Evolutionary conservation across 2,888 invertebrate species (phyloP).

Genomic region (Pterostichus niger): DNA sequence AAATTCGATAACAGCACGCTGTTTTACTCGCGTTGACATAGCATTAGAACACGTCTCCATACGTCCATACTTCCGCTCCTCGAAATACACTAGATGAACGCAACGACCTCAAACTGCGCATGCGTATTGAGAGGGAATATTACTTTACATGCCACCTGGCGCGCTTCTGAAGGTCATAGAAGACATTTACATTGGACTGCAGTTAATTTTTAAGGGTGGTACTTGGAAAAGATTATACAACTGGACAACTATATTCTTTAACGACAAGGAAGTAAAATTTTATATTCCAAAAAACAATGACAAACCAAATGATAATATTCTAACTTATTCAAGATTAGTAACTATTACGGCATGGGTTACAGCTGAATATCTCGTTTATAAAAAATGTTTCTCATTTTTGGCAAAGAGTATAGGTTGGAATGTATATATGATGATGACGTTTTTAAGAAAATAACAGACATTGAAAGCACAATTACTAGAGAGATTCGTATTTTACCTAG

Average conservation of each 20-base stretch:
- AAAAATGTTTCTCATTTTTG: not conserved
- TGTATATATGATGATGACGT: not conserved
- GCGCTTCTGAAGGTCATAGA: too few relatives aligned
- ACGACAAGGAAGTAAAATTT: not conserved
- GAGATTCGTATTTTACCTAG: not conserved
- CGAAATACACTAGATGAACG: too few relatives aligned
- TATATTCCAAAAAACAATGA: slow-evolving; percentile 13
- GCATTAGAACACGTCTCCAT: too few relatives aligned
- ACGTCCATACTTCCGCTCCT: too few relatives aligned
- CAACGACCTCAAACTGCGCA: too few relatives aligned
- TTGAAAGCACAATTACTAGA: slow-evolving; percentile 5
- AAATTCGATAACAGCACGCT: too few relatives aligned
- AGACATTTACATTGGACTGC: not conserved
- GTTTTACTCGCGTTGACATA: too few relatives aligned
- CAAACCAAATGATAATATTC: not conserved
- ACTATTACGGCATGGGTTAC: slow-evolving; percentile 7
- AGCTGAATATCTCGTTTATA: not conserved
- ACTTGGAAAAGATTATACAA: not conserved
- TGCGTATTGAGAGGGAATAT: too few relatives aligned
- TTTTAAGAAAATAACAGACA: slow-evolving; percentile 5
- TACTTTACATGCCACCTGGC: too few relatives aligned
- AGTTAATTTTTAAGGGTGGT: not conserved
- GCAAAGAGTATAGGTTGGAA: not conserved
- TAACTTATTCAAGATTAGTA: slow-evolving; percentile 6
- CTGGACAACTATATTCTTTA: not conserved